Evolutionary conservation across 1,140 invertebrate genomes (phyloP).

Genomic region (Hestina assimilis): DNA sequence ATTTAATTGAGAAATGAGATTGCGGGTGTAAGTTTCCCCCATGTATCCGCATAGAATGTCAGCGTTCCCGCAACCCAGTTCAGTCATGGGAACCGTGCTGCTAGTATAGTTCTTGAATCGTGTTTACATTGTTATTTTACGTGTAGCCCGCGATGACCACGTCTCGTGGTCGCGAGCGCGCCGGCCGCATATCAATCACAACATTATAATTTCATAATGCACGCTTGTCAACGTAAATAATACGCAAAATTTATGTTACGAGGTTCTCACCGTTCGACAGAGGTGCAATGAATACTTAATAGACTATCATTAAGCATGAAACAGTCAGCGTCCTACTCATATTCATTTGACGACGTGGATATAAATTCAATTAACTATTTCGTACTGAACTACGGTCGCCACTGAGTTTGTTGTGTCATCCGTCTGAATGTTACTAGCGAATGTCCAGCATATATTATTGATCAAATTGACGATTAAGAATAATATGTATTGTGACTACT

Average conservation of each 20-base stretch:
- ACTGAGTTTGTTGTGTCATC: constrained; percentile 36
- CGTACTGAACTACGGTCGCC: constrained; percentile 41
- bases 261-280: constrained; percentile 72
- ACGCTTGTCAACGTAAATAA: constrained; percentile 74
- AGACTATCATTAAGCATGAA: constrained; percentile 59
- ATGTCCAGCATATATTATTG: constrained; percentile 34
- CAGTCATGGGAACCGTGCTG: constrained; percentile 39
- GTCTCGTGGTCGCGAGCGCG: constrained; percentile 39
- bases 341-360: constrained; percentile 71
- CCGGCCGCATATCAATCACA: constrained; percentile 60
- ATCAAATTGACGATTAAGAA: constrained; percentile 32
- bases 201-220: constrained; percentile 76
- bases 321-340: constrained; percentile 62
- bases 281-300: constrained; percentile 67
- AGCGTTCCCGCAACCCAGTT: constrained; percentile 29
- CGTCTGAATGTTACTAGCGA: constrained; percentile 29
- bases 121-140: constrained; percentile 53
- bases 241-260: constrained; percentile 78
- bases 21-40: constrained; percentile 22
- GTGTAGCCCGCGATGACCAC: constrained; percentile 49
- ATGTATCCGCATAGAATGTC: constrained; percentile 26
- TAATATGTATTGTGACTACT: constrained; percentile 39
- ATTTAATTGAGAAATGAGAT: constrained; percentile 26
- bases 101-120: constrained; percentile 32
- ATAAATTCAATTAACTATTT: constrained; percentile 74